phyloP scores from a whole-genome alignment of 2,797 vertebrate species.

The Pipistrellus kuhlii region DNA sequence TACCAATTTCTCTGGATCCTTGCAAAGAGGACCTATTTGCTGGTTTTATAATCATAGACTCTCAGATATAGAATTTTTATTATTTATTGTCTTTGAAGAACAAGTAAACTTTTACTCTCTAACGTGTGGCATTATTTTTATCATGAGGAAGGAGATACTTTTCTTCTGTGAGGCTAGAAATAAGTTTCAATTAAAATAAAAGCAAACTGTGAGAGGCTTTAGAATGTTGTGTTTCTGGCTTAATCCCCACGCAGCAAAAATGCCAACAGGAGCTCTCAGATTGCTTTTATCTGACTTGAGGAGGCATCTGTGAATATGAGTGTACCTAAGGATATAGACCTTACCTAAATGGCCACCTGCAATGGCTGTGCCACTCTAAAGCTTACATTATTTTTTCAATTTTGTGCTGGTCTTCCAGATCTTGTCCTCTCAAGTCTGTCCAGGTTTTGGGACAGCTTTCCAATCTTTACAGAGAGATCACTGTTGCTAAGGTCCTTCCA shows the following conservation, averaged over 20 bases:
- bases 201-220: neutral
- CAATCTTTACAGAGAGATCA: neutral
- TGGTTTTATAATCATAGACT: neutral
- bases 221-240: neutral
- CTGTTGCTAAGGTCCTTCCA: fast-evolving
- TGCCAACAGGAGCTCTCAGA: no score
- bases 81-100: conserved; percentile 45
- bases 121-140: conserved; percentile 24
- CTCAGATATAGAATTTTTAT: neutral
- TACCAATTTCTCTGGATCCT: neutral
- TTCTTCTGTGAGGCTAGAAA: neutral
- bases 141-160: conserved; percentile 5
- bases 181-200: conserved; percentile 33
- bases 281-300: neutral
- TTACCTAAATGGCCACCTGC: neutral
- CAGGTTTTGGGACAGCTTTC: neutral
- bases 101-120: neutral
- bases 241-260: neutral
- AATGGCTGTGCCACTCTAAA: neutral
- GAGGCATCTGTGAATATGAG: neutral
- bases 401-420: neutral
- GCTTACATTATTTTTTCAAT: neutral
- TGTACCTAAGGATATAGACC: neutral
- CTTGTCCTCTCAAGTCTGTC: neutral
- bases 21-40: neutral